A percentile compares a stretch with the other conserved stretches of the same genome.
phyloP scores from a whole-genome alignment of 1,140 invertebrate genomes.

The Paralvinella palmiformis region DNA sequence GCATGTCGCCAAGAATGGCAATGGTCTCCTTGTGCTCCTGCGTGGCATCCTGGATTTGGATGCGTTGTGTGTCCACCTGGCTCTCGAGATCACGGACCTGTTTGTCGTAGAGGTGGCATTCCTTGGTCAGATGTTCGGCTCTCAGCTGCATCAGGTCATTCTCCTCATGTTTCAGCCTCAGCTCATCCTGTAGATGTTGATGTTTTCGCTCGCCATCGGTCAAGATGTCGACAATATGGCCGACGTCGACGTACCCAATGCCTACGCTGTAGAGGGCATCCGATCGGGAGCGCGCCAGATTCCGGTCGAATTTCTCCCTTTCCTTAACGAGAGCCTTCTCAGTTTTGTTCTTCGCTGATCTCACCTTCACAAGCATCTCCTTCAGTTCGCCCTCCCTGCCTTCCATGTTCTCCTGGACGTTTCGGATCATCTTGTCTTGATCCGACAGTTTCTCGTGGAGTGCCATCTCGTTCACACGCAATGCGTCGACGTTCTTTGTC shows the following conservation, averaged over 20 bases:
- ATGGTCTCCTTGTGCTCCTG: constrained; percentile 16
- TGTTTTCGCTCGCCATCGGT: constrained; percentile 4
- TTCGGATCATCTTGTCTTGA: too few species aligned
- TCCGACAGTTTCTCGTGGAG: too few species aligned
- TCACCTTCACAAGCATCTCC: background rate
- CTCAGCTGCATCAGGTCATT: constrained; percentile 11
- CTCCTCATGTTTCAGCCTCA: constrained; percentile 6
- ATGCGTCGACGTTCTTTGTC: too few species aligned
- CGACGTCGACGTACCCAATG: too few species aligned
- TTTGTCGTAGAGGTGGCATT: constrained; percentile 9
- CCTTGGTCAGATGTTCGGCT: constrained; percentile 3
- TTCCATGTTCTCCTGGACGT: background rate
- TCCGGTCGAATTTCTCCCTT: constrained; percentile 3
- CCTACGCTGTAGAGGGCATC: too few species aligned
- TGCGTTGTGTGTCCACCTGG: constrained; percentile 1
- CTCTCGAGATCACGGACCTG: constrained; percentile 9
- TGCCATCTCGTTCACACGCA: too few species aligned
- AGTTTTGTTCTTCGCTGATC: constrained; percentile 10
- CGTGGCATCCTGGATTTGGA: constrained; percentile 10
- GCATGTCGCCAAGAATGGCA: constrained; percentile 5
- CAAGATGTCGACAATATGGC: background rate
- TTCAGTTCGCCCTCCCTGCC: constrained; percentile 6
- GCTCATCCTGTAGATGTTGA: background rate
- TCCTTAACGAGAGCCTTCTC: constrained; percentile 3
- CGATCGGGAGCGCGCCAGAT: too few species aligned